Evolutionary conservation across 2,113 vertebrate genomes (phyloP).

Genomic region (Rhinopithecus roxellana): DNA sequence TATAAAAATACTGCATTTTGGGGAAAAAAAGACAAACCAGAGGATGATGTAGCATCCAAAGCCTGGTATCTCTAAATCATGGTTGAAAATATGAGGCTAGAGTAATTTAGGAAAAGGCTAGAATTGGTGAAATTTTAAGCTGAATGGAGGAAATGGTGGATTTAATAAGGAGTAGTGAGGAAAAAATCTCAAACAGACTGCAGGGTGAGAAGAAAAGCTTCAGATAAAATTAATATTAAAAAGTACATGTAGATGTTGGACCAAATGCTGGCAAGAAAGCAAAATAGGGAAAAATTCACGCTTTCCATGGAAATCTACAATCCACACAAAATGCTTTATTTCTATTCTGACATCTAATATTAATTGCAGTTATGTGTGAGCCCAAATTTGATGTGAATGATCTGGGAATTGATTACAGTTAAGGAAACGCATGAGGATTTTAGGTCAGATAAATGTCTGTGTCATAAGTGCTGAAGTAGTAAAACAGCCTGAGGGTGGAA

Average conservation of each 20-base stretch:
- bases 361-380: slow-evolving; percentile 29
- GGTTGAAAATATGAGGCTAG: neutral
- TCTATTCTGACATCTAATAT: slow-evolving; percentile 26
- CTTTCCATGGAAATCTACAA: neutral
- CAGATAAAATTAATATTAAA: neutral
- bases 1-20: neutral
- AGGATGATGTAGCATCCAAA: neutral
- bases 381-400: slow-evolving; percentile 37
- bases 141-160: neutral
- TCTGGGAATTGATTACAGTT: slow-evolving; percentile 49
- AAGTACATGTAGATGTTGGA: neutral
- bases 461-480: neutral
- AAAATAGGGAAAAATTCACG: neutral
- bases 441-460: slow-evolving; percentile 25
- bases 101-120: neutral
- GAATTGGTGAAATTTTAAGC: neutral
- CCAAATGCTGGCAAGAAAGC: neutral
- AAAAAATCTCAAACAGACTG: neutral
- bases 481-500: neutral
- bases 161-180: neutral
- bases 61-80: neutral
- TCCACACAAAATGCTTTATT: neutral
- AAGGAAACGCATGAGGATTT: slow-evolving; percentile 17
- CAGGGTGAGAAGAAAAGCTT: neutral
- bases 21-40: neutral